Evolutionary conservation across 2,888 invertebrate genomes (phyloP).

Genomic region (Andrena bicolor): DNA sequence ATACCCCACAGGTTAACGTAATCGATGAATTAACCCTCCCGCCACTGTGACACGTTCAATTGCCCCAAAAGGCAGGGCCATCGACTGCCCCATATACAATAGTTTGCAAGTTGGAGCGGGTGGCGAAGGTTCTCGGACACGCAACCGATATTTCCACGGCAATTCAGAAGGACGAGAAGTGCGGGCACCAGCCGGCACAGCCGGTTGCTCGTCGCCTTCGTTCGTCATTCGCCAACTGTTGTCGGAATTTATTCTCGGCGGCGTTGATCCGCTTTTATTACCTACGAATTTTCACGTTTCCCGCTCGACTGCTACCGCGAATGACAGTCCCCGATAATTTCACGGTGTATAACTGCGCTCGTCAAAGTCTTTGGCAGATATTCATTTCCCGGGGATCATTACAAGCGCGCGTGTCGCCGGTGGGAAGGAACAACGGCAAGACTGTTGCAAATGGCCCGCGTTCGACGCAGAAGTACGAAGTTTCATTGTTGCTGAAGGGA

Average conservation of each 20-base stretch:
- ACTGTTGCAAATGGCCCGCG: constrained; percentile 32
- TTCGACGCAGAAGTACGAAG: constrained; percentile 25
- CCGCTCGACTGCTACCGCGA: background rate
- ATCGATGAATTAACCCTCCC: background rate
- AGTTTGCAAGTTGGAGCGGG: constrained; percentile 34
- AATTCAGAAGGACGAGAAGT: constrained; percentile 67
- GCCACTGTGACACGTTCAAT: constrained; percentile 27
- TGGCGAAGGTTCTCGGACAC: constrained; percentile 35
- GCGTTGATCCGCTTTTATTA: constrained; percentile 34
- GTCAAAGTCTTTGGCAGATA: constrained; percentile 17
- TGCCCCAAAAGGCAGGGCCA: background rate
- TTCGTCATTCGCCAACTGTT: constrained; percentile 65
- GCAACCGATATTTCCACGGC: constrained; percentile 63
- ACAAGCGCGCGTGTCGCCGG: background rate
- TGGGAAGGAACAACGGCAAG: constrained; percentile 22
- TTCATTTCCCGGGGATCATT: constrained; percentile 7
- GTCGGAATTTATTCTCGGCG: constrained; percentile 47
- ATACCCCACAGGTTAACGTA: background rate
- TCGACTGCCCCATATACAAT: constrained; percentile 7
- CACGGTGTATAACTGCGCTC: constrained; percentile 7
- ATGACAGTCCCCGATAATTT: background rate
- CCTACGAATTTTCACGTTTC: constrained; percentile 13
- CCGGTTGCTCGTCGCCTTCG: constrained; percentile 38
- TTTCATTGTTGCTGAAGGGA: constrained; percentile 60
- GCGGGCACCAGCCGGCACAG: constrained; percentile 76